phyloP scores from a whole-genome alignment of 30 jellyfish, hydroid and myxozoan species.

The Mastigias papua region DNA sequence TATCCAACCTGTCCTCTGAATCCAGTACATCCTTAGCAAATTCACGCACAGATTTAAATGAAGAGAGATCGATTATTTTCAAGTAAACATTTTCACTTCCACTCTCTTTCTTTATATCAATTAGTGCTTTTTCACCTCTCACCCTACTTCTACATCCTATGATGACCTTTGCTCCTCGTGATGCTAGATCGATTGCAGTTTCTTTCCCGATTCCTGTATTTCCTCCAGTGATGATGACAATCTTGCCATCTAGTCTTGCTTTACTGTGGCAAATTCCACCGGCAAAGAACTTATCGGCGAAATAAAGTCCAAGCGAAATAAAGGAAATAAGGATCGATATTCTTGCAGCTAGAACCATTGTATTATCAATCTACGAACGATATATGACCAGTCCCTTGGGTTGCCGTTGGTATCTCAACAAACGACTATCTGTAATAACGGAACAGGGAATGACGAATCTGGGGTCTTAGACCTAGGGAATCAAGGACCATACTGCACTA shows the following conservation, averaged over 20 bases:
- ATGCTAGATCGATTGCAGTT: constrained; percentile 92
- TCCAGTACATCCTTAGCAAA: constrained; percentile 72
- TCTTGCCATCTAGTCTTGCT: constrained; percentile 90
- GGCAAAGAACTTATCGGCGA: constrained; percentile 39
- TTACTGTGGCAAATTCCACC: constrained; percentile 85
- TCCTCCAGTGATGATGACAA: constrained; percentile 94
- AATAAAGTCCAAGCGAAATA: constrained; percentile 31
- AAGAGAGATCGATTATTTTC: constrained; percentile 80
- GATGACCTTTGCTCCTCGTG: constrained; percentile 97
- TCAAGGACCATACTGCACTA: too few relatives aligned
- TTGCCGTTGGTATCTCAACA: too few relatives aligned
- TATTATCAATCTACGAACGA: neutral
- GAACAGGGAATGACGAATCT: too few relatives aligned
- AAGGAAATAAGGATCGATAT: neutral
- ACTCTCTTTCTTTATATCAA: constrained; percentile 74
- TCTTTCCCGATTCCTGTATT: constrained; percentile 95
- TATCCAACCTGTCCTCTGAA: constrained; percentile 70
- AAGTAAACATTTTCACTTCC: constrained; percentile 69
- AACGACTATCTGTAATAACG: too few relatives aligned
- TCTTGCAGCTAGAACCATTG: neutral
- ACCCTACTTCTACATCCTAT: constrained; percentile 84
- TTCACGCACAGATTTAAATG: constrained; percentile 82
- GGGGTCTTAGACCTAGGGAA: too few relatives aligned
- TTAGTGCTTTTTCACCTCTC: constrained; percentile 80
- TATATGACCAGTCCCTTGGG: too few relatives aligned